These are phyloP conservation scores for Pogonocherus hispidulus DNA, from an alignment of 2,888 invertebrate species.

Conservation along the genomic window DNA sequence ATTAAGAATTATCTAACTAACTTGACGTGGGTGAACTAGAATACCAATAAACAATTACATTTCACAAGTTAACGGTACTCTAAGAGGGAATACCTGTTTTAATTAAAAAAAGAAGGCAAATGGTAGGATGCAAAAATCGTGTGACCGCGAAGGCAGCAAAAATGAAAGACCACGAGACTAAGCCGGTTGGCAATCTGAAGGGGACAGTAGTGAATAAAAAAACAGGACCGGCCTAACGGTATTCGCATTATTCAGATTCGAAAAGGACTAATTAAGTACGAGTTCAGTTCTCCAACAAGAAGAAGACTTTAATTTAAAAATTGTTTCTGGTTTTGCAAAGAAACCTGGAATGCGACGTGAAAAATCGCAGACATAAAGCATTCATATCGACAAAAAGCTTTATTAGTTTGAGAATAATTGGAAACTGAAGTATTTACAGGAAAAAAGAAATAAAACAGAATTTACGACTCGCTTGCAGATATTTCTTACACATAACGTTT, in stretches of 20 bases:
- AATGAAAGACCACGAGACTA: slow-evolving; percentile 39
- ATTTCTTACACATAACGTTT: no score
- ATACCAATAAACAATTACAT: slow-evolving; percentile 57
- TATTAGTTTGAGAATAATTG: neutral
- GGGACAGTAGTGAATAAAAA: slow-evolving; percentile 47
- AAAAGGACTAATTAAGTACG: slow-evolving; percentile 19
- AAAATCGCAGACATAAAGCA: neutral
- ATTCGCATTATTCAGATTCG: slow-evolving; percentile 38
- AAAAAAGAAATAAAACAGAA: no score
- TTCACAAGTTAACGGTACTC: slow-evolving; percentile 56
- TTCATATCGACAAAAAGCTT: neutral
- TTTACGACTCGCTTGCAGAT: no score
- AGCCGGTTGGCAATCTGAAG: slow-evolving; percentile 43
- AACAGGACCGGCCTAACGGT: slow-evolving; percentile 47
- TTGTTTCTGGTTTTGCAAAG: slow-evolving; percentile 11
- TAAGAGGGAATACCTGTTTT: slow-evolving; percentile 58
- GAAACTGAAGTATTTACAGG: no score
- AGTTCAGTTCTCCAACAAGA: slow-evolving; percentile 2
- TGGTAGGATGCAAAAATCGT: slow-evolving; percentile 58
- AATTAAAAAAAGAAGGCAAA: slow-evolving; percentile 57
- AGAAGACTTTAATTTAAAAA: slow-evolving; percentile 14
- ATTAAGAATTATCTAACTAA: slow-evolving; percentile 35
- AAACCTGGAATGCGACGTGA: slow-evolving; percentile 6
- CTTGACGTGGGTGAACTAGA: slow-evolving; percentile 60
- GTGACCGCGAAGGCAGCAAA: slow-evolving; percentile 51